Conservation (phyloP, 2,113 vertebrate species). For the Clinocottus analis region DNA sequence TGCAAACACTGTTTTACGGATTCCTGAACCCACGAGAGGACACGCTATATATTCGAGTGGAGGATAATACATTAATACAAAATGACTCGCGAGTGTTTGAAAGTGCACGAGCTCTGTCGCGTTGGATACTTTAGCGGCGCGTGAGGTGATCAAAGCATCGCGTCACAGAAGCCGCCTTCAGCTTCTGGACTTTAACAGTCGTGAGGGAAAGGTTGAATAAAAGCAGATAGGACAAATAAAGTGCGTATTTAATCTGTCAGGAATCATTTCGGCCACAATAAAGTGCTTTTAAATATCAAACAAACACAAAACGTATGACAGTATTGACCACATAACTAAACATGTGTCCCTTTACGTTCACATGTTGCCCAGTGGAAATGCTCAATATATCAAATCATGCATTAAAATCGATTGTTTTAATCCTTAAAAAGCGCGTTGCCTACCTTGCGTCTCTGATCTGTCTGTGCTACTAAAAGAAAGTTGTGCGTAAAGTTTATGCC, state of each 20-base stretch:
- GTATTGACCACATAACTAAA: background rate
- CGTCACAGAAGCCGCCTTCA: background rate
- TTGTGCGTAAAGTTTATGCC: constrained; percentile 70
- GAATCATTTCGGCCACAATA: background rate
- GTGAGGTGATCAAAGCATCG: background rate
- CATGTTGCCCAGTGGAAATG: background rate
- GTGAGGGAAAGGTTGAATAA: background rate
- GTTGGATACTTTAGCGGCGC: background rate
- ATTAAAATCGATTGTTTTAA: background rate
- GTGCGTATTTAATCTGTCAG: background rate
- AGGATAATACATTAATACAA: background rate
- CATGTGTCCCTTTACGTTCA: background rate
- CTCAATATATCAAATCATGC: background rate
- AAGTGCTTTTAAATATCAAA: background rate
- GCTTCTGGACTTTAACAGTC: background rate
- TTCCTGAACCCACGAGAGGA: background rate
- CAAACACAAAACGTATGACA: background rate
- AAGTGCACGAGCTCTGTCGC: background rate
- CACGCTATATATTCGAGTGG: background rate
- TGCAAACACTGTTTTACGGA: background rate
- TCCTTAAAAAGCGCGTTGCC: constrained; percentile 15
- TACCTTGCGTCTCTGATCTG: constrained; percentile 60
- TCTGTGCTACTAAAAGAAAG: constrained; percentile 39
- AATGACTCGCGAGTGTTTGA: background rate
- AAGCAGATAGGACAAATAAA: background rate